Evolutionary conservation across 2,888 invertebrate genomes (phyloP).

Genomic region (Amiota communis): DNA sequence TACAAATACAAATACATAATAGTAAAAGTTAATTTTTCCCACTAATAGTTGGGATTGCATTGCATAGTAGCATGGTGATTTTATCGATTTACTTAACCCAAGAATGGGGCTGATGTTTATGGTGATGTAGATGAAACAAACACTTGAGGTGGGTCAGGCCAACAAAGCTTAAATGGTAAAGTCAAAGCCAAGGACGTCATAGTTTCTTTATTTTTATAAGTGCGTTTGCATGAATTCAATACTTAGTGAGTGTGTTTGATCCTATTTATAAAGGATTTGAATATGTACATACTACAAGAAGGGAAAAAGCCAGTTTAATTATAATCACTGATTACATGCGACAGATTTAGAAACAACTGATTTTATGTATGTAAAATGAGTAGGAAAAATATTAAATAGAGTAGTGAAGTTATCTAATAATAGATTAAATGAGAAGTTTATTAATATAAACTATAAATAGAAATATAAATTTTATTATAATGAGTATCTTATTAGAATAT

Average conservation of each 20-base stretch:
- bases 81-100: conserved; percentile 30
- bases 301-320: background rate
- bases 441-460: no score
- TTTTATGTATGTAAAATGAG: conserved; percentile 5
- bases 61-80: background rate
- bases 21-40: no score
- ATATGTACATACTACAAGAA: no score
- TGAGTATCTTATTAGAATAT: no score
- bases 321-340: conserved; percentile 19
- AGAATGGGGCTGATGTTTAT: background rate
- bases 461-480: no score
- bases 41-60: no score
- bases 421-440: no score
- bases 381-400: background rate
- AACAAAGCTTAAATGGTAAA: background rate
- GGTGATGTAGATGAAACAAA: background rate
- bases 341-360: conserved; percentile 27
- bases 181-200: conserved; percentile 53
- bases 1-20: background rate
- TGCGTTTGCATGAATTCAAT: conserved; percentile 24
- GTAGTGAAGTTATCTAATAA: background rate
- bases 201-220: conserved; percentile 49
- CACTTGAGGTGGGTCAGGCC: background rate
- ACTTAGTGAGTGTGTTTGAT: conserved; percentile 2
- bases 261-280: background rate